Evolutionary conservation across 2,113 vertebrate species (phyloP).

Genomic region (Chloropsis hardwickii): DNA sequence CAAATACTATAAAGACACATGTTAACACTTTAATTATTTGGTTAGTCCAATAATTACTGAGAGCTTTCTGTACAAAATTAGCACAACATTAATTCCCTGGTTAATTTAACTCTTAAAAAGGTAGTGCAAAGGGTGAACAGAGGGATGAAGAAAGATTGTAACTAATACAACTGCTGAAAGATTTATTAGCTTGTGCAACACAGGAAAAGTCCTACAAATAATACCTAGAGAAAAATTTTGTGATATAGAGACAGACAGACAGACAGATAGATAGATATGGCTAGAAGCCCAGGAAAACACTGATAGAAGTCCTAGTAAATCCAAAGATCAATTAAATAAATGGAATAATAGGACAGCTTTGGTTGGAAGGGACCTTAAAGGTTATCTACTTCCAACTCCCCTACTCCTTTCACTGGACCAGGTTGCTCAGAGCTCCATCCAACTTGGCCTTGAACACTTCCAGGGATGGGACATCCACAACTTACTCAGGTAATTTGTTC

Average conservation of each 20-base stretch:
- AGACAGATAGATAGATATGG: neutral
- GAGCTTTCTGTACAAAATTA: neutral
- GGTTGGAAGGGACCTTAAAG: neutral
- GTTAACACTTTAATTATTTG: conserved; percentile 3
- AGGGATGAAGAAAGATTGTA: neutral
- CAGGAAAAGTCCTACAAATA: neutral
- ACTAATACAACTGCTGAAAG: neutral
- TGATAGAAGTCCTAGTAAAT: neutral
- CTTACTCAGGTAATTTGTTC: neutral
- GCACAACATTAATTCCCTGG: neutral
- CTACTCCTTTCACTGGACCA: neutral
- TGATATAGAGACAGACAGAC: neutral
- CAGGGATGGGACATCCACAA: neutral
- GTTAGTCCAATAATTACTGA: neutral
- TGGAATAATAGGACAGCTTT: neutral
- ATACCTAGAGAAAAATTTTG: neutral
- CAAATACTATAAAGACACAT: neutral
- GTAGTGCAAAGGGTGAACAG: neutral
- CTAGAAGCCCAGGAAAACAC: neutral
- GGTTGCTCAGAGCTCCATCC: neutral
- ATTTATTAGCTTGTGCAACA: neutral
- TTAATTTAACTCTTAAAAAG: neutral
- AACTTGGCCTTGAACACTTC: neutral
- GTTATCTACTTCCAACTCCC: neutral
- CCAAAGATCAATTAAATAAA: neutral